Base-by-base conservation (phyloP, 2,888 invertebrate species). In the Lasioglossum leucozonium region DNA sequence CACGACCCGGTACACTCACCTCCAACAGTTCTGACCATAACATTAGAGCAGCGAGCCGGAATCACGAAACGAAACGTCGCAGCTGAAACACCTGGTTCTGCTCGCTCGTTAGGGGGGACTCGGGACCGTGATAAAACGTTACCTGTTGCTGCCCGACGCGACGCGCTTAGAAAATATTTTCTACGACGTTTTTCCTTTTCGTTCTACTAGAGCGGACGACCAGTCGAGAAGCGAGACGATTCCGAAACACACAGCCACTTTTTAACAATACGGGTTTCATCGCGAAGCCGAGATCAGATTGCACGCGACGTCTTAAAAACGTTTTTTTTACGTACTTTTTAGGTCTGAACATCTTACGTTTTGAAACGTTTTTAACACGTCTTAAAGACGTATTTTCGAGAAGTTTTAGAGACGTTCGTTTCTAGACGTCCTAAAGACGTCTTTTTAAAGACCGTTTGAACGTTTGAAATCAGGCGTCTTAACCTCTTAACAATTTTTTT, bases 1-100 rank as follows among this genome's bases (percentile, higher is more conserved):
- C 93, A 94, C 92, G 93, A 93, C 90, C 92, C 86, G 91, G 94
- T 94, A 94, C 94, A 95, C 91, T 93, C 94, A 11, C 73, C 79
- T 81, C 88, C 87, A 92, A 89, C 83, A 94, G 88, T 94, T 93
- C 91, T 86, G 90, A 94, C 91, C 94, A 94, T 93, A 94, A 94
- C 94, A 94, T 93, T 93, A 90, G 82, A 86, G 81, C 62, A 84
- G 81, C 84, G 76, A 85, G 75, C 76, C 74, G 77, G 72, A 80
- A 79, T 87, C 87, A 79, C 81, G 78, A 77, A 77, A 80, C 75
- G 71, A 77, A 77, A 81, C 75, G 71, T 77, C 73, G 77, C 74
- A 73, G 34, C 62, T 75, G 72, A 67, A 81, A 87, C 87, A 91
- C 84, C 81, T 86, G 84, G 81, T 87, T 88, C 82, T 79, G 83